Conservation (phyloP, 2,888 invertebrate species). For the Leucophenga montana region DNA sequence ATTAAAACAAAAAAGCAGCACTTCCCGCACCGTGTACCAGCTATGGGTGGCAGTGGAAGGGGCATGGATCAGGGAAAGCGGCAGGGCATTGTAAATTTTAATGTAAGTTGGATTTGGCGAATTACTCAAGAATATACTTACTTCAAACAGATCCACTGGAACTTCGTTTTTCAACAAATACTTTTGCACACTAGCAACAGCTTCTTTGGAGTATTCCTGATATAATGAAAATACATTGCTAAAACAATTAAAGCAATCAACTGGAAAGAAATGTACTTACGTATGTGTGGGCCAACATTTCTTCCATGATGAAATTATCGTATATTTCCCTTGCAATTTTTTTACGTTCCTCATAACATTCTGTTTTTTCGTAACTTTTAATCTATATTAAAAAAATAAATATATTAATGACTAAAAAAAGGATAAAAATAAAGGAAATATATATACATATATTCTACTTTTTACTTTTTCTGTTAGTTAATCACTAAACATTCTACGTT, state of each 20-base stretch:
- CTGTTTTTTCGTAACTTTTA: slow-evolving; percentile 98
- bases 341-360: slow-evolving; percentile 96
- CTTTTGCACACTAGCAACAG: slow-evolving; percentile 97
- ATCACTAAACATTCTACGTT: too few relatives aligned
- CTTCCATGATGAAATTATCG: slow-evolving; percentile 99
- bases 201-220: slow-evolving; percentile 98
- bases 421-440: too few relatives aligned
- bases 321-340: slow-evolving; percentile 97
- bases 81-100: too few relatives aligned
- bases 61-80: too few relatives aligned
- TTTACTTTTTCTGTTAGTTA: too few relatives aligned
- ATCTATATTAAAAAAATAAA: slow-evolving; percentile 84
- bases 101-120: background rate
- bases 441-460: too few relatives aligned
- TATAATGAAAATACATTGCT: background rate
- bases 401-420: slow-evolving; percentile 53
- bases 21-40: too few relatives aligned
- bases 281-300: slow-evolving; percentile 97
- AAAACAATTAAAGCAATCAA: background rate
- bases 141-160: slow-evolving; percentile 97
- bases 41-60: too few relatives aligned
- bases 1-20: too few relatives aligned
- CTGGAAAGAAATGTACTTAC: slow-evolving; percentile 77
- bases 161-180: slow-evolving; percentile 98
- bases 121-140: slow-evolving; percentile 71